These are phyloP conservation scores for Cygnus buccinator DNA, from an alignment of 2,113 vertebrate species.

Conservation along the genomic window DNA sequence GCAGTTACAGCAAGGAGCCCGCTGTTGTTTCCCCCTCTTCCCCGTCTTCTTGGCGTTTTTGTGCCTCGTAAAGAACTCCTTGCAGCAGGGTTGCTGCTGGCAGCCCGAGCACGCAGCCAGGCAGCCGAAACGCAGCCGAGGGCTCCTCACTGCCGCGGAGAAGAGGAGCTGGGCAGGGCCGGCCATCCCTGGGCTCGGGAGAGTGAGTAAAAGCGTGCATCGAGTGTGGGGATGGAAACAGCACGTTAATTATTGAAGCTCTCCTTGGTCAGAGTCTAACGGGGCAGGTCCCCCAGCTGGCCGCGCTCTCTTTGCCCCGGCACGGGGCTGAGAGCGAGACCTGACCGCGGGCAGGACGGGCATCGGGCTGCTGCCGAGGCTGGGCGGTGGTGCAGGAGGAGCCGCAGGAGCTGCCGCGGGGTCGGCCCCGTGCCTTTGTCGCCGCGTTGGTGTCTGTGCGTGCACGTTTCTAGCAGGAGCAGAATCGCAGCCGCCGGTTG, in stretches of 20 bases:
- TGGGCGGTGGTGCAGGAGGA: not conserved
- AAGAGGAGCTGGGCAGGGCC: too few relatives aligned
- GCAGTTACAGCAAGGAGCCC: not conserved
- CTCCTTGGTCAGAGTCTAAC: too few relatives aligned
- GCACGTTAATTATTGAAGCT: not conserved
- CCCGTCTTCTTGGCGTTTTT: not conserved
- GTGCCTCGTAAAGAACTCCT: not conserved
- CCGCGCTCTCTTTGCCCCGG: not conserved
- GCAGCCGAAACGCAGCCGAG: too few relatives aligned
- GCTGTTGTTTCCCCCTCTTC: not conserved
- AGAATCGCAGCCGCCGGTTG: accelerated
- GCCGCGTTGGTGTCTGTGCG: accelerated
- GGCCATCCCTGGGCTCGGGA: too few relatives aligned
- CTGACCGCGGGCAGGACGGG: too few relatives aligned
- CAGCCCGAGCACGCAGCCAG: too few relatives aligned
- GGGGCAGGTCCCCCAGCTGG: too few relatives aligned
- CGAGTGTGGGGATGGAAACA: not conserved
- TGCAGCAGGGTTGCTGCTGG: not conserved
- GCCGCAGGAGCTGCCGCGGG: accelerated
- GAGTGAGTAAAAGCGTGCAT: too few relatives aligned
- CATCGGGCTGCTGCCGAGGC: not conserved
- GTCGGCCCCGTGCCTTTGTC: accelerated
- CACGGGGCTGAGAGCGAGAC: too few relatives aligned
- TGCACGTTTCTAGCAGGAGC: not conserved
- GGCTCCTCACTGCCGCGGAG: too few relatives aligned